phyloP scores from a whole-genome alignment of 2,888 invertebrate species.

The Tachina fera region DNA sequence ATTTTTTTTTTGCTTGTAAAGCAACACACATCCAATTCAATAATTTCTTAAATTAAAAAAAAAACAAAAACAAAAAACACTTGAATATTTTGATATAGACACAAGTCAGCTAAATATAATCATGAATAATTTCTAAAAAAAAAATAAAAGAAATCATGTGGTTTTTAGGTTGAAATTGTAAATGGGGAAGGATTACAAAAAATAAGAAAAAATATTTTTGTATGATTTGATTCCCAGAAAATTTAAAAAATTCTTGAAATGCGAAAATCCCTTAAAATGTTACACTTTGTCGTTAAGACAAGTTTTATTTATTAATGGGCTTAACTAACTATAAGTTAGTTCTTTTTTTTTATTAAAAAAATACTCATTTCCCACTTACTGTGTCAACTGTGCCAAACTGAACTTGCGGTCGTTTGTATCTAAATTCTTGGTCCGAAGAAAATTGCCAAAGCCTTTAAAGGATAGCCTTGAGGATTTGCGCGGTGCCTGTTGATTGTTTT shows the following conservation, averaged over 20 bases:
- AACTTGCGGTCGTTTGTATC: conserved; percentile 79
- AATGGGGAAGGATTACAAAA: neutral
- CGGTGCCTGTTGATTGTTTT: conserved; percentile 54
- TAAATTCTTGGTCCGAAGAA: conserved; percentile 74
- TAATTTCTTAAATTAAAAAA: neutral
- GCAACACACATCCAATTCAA: neutral
- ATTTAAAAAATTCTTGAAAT: neutral
- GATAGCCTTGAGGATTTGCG: conserved; percentile 78
- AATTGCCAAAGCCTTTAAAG: conserved; percentile 78
- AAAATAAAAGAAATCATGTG: neutral
- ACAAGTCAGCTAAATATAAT: neutral
- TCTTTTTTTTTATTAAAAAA: no score
- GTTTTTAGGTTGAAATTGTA: neutral
- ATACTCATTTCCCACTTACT: conserved; percentile 75
- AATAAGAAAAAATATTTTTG: neutral
- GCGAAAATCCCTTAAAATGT: neutral
- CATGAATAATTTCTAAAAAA: neutral
- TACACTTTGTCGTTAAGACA: neutral
- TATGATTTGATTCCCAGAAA: neutral
- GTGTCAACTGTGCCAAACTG: conserved; percentile 82
- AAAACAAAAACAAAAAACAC: neutral
- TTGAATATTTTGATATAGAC: neutral
- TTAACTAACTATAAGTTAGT: no score
- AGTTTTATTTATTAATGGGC: neutral
- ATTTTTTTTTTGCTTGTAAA: neutral